phyloP scores from a whole-genome alignment of 1,140 invertebrate species.

The Triops longicaudatus region DNA sequence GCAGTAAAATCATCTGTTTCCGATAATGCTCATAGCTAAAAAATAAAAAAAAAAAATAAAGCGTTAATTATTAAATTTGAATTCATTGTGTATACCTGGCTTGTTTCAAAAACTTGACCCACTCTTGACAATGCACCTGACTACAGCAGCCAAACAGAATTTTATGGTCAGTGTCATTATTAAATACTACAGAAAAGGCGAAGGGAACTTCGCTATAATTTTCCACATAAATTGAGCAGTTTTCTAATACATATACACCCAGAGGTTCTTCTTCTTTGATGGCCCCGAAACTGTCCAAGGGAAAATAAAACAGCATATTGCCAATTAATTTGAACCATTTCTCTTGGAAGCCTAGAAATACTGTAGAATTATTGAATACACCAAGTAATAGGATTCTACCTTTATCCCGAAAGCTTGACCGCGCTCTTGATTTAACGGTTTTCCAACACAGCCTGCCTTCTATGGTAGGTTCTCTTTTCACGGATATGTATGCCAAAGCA shows the following conservation, averaged over 20 bases:
- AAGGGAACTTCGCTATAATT: conserved; percentile 17
- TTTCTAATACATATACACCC: conserved; percentile 26
- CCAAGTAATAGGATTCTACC: neutral
- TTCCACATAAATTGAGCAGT: conserved; percentile 22
- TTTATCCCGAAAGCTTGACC: neutral
- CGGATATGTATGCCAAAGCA: neutral
- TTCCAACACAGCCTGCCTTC: neutral
- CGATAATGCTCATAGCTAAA: conserved; percentile 25
- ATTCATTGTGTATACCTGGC: conserved; percentile 16
- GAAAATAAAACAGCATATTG: conserved; percentile 28
- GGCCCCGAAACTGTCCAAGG: conserved; percentile 23
- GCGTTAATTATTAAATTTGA: neutral
- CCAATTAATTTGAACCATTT: conserved; percentile 26
- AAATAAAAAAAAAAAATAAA: neutral
- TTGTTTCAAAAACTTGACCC: conserved; percentile 22
- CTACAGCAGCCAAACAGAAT: conserved; percentile 24
- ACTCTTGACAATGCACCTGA: conserved; percentile 19
- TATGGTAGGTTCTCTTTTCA: neutral
- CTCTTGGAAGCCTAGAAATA: conserved; percentile 17
- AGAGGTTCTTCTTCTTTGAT: conserved; percentile 26
- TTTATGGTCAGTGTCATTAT: conserved; percentile 10
- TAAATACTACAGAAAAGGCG: conserved; percentile 22
- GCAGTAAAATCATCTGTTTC: conserved; percentile 21
- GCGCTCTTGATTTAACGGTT: neutral
- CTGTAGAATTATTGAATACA: neutral